These are phyloP conservation scores for Plecturocebus donacophilus DNA, from an alignment of 2,113 vertebrate species.

Conservation along the genomic window DNA sequence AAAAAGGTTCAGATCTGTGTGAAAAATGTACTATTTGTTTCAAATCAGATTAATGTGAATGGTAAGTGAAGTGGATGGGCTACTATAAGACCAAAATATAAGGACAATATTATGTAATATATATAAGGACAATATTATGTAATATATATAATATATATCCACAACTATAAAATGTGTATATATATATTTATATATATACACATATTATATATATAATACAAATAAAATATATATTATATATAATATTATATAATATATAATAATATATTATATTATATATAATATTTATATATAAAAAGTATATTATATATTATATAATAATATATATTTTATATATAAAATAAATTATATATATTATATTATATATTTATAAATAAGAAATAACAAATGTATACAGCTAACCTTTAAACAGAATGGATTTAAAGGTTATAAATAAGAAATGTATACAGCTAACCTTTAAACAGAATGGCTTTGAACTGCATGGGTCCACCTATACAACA, in stretches of 20 bases:
- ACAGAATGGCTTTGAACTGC: background rate
- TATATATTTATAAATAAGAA: no score
- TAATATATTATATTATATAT: no score
- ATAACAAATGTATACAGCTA: no score
- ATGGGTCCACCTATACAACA: background rate
- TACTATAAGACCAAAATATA: background rate
- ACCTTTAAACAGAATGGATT: no score
- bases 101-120: background rate
- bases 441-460: background rate
- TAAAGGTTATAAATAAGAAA: background rate
- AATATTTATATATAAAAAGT: no score
- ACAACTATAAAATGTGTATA: background rate
- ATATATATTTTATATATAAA: no score
- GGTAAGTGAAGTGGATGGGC: background rate
- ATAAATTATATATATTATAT: no score
- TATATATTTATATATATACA: no score
- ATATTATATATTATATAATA: no score
- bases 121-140: background rate
- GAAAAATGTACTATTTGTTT: background rate
- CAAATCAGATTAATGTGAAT: conserved; percentile 1
- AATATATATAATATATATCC: background rate
- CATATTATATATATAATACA: no score
- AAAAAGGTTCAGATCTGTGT: background rate
- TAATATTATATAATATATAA: no score
- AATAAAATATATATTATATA: no score